Evolutionary conservation across 2,888 invertebrate genomes (phyloP), one percentile per base, ranked within the genome.

Genomic region (Drosophila robusta): DNA sequence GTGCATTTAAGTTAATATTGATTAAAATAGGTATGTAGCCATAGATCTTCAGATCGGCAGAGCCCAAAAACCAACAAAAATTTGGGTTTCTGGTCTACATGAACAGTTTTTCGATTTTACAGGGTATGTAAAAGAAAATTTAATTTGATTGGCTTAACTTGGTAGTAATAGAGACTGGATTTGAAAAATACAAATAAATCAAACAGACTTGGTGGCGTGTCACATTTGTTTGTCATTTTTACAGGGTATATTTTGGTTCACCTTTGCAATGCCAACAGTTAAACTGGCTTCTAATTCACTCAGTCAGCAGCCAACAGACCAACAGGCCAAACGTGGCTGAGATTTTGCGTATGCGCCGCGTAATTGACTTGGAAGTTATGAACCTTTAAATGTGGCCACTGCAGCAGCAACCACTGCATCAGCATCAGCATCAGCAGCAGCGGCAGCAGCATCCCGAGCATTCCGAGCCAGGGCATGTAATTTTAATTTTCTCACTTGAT

Each of bases 341-440:
- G 73, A 67, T 71, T 77, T 77, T 69, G 74, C 70, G 67, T 68
- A 67, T 83, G 75, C 82, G 68, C 62, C 70, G 80, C 86, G 83
- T 87, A 87, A 87, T 87, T 89, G 89, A 89, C 89, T 87, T 89
- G 86, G 88, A 87, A 87, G 87, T 87, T 87, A 87, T 87, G 88
- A 88, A 89, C 89, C 87, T 83, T 89, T 88, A 89, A 86, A 85
- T 89, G 89, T 70, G 72, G 81, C 74, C 78, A 76, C 74, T 76
- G 81, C 61, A 66, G 60, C 61, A 67, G 55, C 45, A 56, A 22
- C 52, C 46, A 54, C 29, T 45, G 26, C 55, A 62, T 8, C 22
- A 52, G n/a, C 52, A 47, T 60, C 49, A 61, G n/a, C 55, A 38
- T 7, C 42, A 34, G 39, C 58, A 45, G 4, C 56, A 41, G 9